Percentiles rank a stretch among this genome's conserved stretches.
Conservation (phyloP, 2,113 vertebrate species). For the Nothoprocta perdicaria region DNA sequence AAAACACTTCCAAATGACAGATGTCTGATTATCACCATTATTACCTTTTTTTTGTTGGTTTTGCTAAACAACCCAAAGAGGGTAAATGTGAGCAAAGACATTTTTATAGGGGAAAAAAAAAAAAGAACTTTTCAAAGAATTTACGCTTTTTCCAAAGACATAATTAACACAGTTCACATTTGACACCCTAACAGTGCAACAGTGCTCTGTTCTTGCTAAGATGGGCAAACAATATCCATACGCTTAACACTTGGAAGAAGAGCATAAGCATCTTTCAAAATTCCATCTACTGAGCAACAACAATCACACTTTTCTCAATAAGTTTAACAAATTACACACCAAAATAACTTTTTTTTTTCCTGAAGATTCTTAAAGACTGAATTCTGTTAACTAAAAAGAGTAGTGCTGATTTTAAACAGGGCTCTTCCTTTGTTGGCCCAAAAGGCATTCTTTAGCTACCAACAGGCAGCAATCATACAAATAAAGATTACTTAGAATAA, state of each 20-base stretch:
- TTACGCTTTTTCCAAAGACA: neutral
- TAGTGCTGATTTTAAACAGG: neutral
- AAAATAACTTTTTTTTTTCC: neutral
- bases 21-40: constrained; percentile 53
- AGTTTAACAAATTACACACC: neutral
- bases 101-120: neutral
- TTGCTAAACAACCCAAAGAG: neutral
- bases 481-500: neutral
- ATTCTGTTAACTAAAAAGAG: neutral
- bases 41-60: constrained; percentile 24
- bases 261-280: neutral
- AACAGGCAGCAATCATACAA: neutral
- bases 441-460: neutral
- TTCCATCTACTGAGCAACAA: neutral
- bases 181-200: fast-evolving
- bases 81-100: neutral
- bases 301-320: neutral
- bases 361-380: neutral
- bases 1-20: constrained; percentile 65
- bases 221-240: neutral
- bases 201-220: neutral
- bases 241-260: neutral
- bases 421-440: neutral
- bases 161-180: neutral
- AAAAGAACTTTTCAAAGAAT: neutral